Base-by-base conservation (phyloP, 2,113 vertebrate species). In the Collichthys lucidus region DNA sequence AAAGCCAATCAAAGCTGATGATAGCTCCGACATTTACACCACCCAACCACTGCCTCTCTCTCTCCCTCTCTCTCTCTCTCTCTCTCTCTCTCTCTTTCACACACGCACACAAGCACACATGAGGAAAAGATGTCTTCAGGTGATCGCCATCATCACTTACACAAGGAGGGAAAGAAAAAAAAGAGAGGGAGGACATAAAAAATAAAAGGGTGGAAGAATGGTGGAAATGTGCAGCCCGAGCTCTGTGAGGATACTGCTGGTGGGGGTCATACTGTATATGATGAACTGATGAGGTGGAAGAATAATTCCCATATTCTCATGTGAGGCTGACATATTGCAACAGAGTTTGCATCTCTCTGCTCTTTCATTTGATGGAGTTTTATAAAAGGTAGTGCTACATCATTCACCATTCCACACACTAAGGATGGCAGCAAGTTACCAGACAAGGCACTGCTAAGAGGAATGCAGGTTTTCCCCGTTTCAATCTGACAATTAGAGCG, bases 1-100 rank as follows among this genome's bases (percentile, higher is more conserved):
- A 92, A 87, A 86, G 84, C 86, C 91, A 94, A 94, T 94, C 92
- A 94, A 76, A 89, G 78, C 88, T 90, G 84, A 87, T 92, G 90
- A 92, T 87, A 80, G 90, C 56, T 50, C 82, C 70, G 77, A 88
- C 65, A 76, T 88, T 80, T 80, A 89, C 63, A 87, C 90, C 44
- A 79, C 73, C 74, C 72, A 74, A 81, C 85, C 53, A 24, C 77
- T 52, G 83, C 63, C 42, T 29, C 71, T 26, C 49, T 61, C 35
- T 40, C 35, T 40, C 35, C 7, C 60, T 17, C 69, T 73, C n/a
- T n/a, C n/a, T n/a, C n/a, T n/a, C n/a, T n/a, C n/a, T n/a, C n/a
- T n/a, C n/a, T 74, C 19, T 2, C 82, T 2, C 44, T 16, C 74
- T 4, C 71, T 8, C 57, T 8, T 8, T 35, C 35, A 35, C 35